Evolutionary conservation across 2,888 invertebrate species (phyloP).

Genomic region (Poecilus cupreus): DNA sequence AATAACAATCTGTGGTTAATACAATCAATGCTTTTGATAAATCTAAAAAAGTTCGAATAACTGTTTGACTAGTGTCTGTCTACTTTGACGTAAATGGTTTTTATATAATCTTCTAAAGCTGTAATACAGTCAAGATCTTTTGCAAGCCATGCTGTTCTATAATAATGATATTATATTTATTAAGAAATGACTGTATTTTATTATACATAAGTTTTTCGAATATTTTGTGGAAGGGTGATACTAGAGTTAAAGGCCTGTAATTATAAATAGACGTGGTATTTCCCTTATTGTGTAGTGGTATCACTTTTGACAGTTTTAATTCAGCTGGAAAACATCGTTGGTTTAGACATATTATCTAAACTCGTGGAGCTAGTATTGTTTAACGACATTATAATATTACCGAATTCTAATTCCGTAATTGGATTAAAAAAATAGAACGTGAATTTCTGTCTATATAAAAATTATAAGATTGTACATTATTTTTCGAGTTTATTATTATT

Average conservation of each 20-base stretch:
- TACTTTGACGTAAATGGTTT: no score
- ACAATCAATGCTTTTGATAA: no score
- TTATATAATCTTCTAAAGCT: no score
- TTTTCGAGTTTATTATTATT: not conserved
- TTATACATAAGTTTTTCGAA: constrained; percentile 44
- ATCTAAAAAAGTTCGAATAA: no score
- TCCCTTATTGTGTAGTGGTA: not conserved
- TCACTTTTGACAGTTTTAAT: not conserved
- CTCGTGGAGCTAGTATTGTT: not conserved
- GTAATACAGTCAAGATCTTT: no score
- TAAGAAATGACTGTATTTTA: constrained; percentile 7
- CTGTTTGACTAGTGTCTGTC: no score
- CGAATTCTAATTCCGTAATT: not conserved
- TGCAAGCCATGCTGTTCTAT: constrained; percentile 24
- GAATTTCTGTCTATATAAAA: not conserved
- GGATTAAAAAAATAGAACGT: not conserved
- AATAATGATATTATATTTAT: constrained; percentile 33
- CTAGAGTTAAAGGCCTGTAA: not conserved
- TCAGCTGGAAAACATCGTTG: not conserved
- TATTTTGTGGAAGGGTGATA: constrained; percentile 49
- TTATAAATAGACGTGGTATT: not conserved
- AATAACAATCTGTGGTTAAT: no score
- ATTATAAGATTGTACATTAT: no score
- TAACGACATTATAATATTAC: not conserved
- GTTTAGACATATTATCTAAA: constrained; percentile 11